Evolutionary conservation across 92 coral and sea anemone genomes (phyloP).

Genomic region (Zoanthus sociatus): DNA sequence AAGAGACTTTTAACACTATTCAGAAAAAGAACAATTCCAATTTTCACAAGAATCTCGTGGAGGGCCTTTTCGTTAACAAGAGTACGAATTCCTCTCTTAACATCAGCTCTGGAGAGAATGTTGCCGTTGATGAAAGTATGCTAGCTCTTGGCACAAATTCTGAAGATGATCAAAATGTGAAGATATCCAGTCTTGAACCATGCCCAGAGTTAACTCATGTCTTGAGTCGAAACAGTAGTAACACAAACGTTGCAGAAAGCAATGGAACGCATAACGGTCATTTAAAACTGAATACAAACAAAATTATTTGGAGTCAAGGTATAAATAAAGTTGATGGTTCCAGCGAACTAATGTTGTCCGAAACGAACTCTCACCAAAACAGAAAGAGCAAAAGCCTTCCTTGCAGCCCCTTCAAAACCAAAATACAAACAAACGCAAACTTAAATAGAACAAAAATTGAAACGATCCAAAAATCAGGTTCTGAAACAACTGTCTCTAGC

Average conservation of each 20-base stretch:
- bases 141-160: neutral
- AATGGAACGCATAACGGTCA: conserved; percentile 18
- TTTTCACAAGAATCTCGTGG: neutral
- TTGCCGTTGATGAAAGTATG: neutral
- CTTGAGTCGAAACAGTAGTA: neutral
- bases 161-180: neutral
- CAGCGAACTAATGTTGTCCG: neutral
- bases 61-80: neutral
- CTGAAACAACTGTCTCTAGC: conserved; percentile 38
- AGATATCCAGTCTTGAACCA: neutral
- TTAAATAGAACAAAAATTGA: conserved; percentile 15
- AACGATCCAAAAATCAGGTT: conserved; percentile 44
- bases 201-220: neutral
- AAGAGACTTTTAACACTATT: neutral
- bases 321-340: neutral
- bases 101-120: neutral
- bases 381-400: conserved; percentile 33
- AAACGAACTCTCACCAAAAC: neutral
- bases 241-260: neutral
- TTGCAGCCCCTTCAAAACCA: conserved; percentile 37
- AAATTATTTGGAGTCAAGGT: conserved; percentile 1
- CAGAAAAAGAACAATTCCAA: neutral
- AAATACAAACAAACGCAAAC: conserved; percentile 26
- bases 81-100: neutral
- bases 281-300: neutral